Base-by-base conservation (phyloP, 35 echinoderm and acorn worm genomes). In the Stichopus chloronotus region DNA sequence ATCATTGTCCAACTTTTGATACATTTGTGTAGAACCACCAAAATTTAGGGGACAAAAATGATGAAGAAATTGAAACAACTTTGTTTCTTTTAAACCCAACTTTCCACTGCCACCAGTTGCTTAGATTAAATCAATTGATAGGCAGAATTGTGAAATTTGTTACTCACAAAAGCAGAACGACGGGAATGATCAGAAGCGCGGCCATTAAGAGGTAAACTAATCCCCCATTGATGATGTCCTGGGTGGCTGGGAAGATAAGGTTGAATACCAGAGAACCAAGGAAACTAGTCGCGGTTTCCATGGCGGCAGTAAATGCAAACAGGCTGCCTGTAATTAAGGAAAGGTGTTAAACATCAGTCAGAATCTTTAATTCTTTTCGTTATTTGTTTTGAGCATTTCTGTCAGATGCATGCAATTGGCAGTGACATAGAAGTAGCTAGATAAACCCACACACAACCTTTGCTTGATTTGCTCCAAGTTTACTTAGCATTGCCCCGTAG, bases 181-280 rank as follows among this genome's bases (percentile, higher is more conserved):
- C 83, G 43, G 95, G 94, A 58, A 95, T 72, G 11, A 95, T 25
- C 13, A 99, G 90, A 43, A 96, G 23, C 2, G 58, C 71, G n/a
- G 95, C 93, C 97, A 99, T 99, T 22, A 95, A 16, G 7, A 99
- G 93, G 85, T 93, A 99, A 20, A 99, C 92, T 16, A 99, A 91
- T 6, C 97, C 97, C 22, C 97, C 97, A 25, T 87, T 88, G 4
- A 99, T 9, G 65, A 99, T 94, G 23, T 93, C 19, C 11, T 94
- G 55, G 52, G 97, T 96, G 21, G 92, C 94, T 53, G 95, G 95
- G 76, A 94, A 99, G 17, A 99, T 57, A 52, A 94, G 61, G 55
- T 99, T 99, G 78, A 99, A 99, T 5, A 96, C 71, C 8, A 94
- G 57, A 5, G 97, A 96, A n/a, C 95, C 95, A 14, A 99, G 58